Percentiles rank a stretch among this genome's conserved stretches.
phyloP scores from a whole-genome alignment of 1,140 invertebrate genomes.

The Tetragnatha versicolor region DNA sequence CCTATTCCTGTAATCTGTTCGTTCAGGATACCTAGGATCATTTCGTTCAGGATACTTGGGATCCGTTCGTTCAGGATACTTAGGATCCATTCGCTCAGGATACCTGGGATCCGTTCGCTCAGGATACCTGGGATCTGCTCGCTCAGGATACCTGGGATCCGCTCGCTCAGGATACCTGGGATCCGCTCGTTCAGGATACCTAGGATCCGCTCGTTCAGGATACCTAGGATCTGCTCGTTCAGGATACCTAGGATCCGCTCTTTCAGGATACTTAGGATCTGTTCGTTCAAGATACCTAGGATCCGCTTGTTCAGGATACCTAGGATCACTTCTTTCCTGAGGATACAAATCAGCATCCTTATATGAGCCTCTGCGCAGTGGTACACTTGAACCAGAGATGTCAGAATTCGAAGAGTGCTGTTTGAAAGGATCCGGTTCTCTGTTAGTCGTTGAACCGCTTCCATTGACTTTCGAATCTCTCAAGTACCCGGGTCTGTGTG shows the following conservation, averaged over 20 bases:
- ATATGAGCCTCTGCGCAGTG: too few relatives aligned
- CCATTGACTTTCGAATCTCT: slow-evolving; percentile 43
- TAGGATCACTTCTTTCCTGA: neutral
- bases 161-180: neutral
- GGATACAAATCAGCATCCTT: neutral
- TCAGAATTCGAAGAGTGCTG: neutral
- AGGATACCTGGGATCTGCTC: too few relatives aligned
- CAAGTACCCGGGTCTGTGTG: neutral
- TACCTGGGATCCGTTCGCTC: neutral
- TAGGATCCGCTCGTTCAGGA: too few relatives aligned
- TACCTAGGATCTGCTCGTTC: neutral
- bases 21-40: slow-evolving; percentile 14
- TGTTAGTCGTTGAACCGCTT: neutral
- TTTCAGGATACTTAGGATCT: neutral
- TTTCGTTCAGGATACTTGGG: neutral
- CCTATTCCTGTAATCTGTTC: slow-evolving; percentile 5
- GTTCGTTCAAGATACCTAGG: neutral
- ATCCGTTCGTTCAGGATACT: slow-evolving; percentile 10
- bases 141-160: neutral
- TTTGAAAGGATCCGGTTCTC: neutral
- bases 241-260: neutral
- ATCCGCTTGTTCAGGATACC: neutral
- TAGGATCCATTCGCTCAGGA: slow-evolving; percentile 5
- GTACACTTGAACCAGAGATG: neutral
- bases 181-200: too few relatives aligned